These are phyloP conservation scores for Lordiphosa clarofinis DNA, from an alignment of 1,140 invertebrate genomes.

Conservation along the genomic window DNA sequence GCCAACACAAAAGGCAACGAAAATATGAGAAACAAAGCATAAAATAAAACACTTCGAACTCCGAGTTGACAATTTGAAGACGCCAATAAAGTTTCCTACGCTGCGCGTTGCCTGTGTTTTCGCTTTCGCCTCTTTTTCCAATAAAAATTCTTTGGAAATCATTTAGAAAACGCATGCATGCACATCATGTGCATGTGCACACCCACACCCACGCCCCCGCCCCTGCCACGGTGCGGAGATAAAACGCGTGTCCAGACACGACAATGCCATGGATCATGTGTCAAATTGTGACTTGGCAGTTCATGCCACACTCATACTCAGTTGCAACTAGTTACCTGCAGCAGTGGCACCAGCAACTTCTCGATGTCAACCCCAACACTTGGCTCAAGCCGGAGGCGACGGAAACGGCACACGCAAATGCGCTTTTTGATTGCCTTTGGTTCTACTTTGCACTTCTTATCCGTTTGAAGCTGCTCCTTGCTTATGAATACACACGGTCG, in stretches of 20 bases:
- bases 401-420: constrained; percentile 69
- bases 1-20: constrained; percentile 54
- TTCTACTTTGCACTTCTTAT: constrained; percentile 33
- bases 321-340: constrained; percentile 60
- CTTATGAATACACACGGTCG: constrained; percentile 63
- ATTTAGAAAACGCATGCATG: constrained; percentile 76
- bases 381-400: constrained; percentile 35
- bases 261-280: constrained; percentile 74
- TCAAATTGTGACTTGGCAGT: constrained; percentile 71
- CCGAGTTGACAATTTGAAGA: constrained; percentile 74
- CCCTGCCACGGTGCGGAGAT: constrained; percentile 33
- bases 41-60: constrained; percentile 74
- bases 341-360: constrained; percentile 6
- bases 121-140: constrained; percentile 53
- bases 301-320: constrained; percentile 36
- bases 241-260: constrained; percentile 74
- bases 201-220: constrained; percentile 18
- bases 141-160: constrained; percentile 75
- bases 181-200: constrained; percentile 64
- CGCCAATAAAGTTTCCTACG: constrained; percentile 68
- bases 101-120: constrained; percentile 42
- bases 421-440: constrained; percentile 73
- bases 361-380: constrained; percentile 17
- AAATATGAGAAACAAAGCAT: constrained; percentile 76
- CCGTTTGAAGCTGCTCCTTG: constrained; percentile 46